A percentile compares a stretch with the other conserved stretches of the same genome.
phyloP scores from a whole-genome alignment of 2,888 invertebrate species.

The Andricus curvator region DNA sequence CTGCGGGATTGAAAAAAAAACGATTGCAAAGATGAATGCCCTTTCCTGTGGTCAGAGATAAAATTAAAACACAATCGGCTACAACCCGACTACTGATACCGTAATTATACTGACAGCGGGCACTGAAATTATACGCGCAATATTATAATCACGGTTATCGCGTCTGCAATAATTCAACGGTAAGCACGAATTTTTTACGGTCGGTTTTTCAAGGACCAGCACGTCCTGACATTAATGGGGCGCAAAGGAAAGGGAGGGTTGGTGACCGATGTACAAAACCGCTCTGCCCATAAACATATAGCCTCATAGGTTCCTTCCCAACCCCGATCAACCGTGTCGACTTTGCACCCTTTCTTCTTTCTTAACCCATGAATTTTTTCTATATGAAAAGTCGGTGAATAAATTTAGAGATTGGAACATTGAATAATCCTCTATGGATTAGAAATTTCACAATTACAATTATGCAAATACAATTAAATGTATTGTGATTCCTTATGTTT shows the following conservation, averaged over 20 bases:
- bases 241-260: conserved; percentile 25
- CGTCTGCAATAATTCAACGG: conserved; percentile 28
- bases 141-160: conserved; percentile 40
- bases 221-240: conserved; percentile 37
- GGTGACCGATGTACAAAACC: conserved; percentile 44
- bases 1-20: conserved; percentile 27
- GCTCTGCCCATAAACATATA: conserved; percentile 52
- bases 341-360: conserved; percentile 51
- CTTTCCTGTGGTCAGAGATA: conserved; percentile 23
- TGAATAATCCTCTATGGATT: neutral
- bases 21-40: conserved; percentile 30
- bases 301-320: conserved; percentile 47
- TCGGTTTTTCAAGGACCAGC: conserved; percentile 21
- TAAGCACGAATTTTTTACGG: conserved; percentile 38
- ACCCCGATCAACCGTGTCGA: conserved; percentile 40
- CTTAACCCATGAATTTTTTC: conserved; percentile 36
- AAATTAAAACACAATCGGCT: conserved; percentile 39
- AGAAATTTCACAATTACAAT: neutral
- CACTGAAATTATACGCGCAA: conserved; percentile 25
- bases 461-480: neutral
- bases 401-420: neutral
- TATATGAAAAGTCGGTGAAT: neutral
- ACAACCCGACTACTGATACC: neutral
- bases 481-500: no score
- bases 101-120: conserved; percentile 39